Conservation (phyloP, 2,113 vertebrate species). For the Pygoscelis adeliae region DNA sequence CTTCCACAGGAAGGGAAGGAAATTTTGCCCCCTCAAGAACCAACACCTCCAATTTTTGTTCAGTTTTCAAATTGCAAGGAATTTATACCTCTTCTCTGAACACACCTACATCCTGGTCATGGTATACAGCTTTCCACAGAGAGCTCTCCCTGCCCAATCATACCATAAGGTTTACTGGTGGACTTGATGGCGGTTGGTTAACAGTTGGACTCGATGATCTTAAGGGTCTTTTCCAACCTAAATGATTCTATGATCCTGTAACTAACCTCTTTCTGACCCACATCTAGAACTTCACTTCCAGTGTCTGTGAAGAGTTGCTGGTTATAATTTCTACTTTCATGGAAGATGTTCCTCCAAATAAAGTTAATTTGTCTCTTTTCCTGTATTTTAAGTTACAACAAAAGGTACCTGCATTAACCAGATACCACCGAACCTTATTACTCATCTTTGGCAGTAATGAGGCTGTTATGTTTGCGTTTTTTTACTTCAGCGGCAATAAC, state of each 20-base stretch:
- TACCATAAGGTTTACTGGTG: neutral
- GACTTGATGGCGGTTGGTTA: neutral
- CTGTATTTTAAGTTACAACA: neutral
- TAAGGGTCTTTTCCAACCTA: neutral
- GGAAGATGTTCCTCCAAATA: neutral
- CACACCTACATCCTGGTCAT: neutral
- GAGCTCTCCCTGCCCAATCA: neutral
- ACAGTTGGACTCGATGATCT: neutral
- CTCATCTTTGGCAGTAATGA: neutral
- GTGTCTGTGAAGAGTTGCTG: neutral
- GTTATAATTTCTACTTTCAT: neutral
- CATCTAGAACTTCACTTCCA: accelerated
- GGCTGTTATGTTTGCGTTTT: neutral
- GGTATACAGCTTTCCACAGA: neutral
- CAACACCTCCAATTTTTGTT: neutral
- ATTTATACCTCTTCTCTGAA: neutral
- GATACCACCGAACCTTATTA: neutral
- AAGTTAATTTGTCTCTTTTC: neutral
- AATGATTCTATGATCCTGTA: neutral
- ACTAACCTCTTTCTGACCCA: neutral
- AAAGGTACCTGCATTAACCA: neutral
- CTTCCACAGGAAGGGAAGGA: neutral
- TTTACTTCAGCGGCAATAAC: neutral
- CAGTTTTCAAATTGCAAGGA: neutral
- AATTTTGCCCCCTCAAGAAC: neutral